phyloP scores from a whole-genome alignment of 2,888 invertebrate species.

The Spisula solida region DNA sequence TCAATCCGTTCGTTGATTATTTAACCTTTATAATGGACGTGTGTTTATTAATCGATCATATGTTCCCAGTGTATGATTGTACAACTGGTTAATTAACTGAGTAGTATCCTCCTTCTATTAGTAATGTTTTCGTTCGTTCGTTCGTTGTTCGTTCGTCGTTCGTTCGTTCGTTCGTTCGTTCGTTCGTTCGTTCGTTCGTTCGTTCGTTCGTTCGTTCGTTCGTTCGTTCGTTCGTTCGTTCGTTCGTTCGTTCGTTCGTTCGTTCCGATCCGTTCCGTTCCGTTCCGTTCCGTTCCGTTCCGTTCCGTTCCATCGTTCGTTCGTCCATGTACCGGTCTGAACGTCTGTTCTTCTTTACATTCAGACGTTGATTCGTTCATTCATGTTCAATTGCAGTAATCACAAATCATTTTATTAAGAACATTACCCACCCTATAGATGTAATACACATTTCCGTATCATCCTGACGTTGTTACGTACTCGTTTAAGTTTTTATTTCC shows the following conservation, averaged over 20 bases:
- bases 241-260: no score
- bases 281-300: not conserved
- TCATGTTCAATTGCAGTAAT: not conserved
- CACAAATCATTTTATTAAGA: not conserved
- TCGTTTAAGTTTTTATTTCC: not conserved
- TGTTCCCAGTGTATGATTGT: no score
- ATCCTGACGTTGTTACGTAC: not conserved
- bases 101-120: no score
- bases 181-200: not conserved
- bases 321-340: not conserved
- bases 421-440: no score
- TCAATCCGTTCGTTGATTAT: no score
- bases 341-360: not conserved
- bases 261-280: no score
- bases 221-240: no score
- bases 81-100: no score
- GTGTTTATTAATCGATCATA: no score
- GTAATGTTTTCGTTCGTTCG: not conserved
- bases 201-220: not conserved
- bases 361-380: not conserved
- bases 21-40: no score
- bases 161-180: not conserved
- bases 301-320: no score
- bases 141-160: not conserved
- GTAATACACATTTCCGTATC: not conserved